Evolutionary conservation across 2,113 vertebrate species (phyloP).

Genomic region (Puffinus mauretanicus): DNA sequence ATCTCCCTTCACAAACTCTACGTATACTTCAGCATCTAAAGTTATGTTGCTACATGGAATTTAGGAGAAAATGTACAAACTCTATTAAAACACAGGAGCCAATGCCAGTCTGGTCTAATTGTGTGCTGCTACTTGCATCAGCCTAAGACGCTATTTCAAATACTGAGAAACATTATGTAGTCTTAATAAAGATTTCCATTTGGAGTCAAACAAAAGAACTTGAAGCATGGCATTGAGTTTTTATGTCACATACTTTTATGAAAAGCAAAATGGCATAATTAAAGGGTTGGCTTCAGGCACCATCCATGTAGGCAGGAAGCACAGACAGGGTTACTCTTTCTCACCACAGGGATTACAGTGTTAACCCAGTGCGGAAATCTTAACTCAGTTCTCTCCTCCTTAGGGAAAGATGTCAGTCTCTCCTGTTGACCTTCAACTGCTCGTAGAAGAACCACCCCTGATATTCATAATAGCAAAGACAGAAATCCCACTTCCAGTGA

Average conservation of each 20-base stretch:
- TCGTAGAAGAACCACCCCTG: background rate
- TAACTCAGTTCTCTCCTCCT: background rate
- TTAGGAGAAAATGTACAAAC: background rate
- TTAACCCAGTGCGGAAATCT: background rate
- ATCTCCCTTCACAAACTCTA: background rate
- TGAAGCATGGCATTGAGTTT: background rate
- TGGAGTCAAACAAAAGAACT: background rate
- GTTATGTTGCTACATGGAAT: background rate
- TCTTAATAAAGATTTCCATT: background rate
- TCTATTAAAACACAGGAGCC: background rate
- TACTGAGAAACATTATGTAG: background rate
- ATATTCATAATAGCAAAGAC: background rate
- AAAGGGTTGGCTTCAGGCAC: background rate
- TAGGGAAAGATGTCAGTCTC: background rate
- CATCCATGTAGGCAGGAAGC: background rate
- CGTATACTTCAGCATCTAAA: background rate
- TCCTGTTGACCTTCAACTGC: background rate
- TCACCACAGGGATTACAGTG: background rate
- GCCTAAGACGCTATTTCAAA: background rate
- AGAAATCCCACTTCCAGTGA: background rate
- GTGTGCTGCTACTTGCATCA: background rate
- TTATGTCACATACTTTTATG: background rate
- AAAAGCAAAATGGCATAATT: background rate
- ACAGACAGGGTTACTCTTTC: background rate
- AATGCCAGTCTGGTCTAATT: background rate